A percentile compares a stretch with the other conserved stretches of the same genome.
phyloP scores from a whole-genome alignment of 1,140 invertebrate genomes.

The Zaprionus tsacasi region DNA sequence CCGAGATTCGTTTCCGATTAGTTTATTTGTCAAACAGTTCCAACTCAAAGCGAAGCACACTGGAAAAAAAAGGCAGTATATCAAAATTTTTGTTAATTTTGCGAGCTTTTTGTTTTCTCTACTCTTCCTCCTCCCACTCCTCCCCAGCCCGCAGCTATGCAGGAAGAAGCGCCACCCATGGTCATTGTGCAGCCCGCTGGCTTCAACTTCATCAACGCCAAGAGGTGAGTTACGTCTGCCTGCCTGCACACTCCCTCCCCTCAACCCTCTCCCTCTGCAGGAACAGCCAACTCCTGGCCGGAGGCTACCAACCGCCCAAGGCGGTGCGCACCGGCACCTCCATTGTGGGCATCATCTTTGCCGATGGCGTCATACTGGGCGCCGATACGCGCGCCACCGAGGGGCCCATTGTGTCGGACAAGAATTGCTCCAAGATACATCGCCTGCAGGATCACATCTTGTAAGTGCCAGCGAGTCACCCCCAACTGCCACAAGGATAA shows the following conservation, averaged over 20 bases:
- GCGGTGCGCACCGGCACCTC: slow-evolving; percentile 99
- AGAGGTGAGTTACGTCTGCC: slow-evolving; percentile 87
- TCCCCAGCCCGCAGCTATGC: not conserved
- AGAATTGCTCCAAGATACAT: slow-evolving; percentile 98
- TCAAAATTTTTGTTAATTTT: slow-evolving; percentile 7
- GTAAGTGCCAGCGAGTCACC: slow-evolving; percentile 87
- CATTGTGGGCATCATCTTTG: slow-evolving; percentile 96
- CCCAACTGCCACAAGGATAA: not conserved
- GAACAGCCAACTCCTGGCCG: slow-evolving; percentile 91
- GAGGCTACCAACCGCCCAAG: slow-evolving; percentile 93
- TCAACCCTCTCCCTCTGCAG: slow-evolving; percentile 85
- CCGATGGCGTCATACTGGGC: slow-evolving; percentile 98
- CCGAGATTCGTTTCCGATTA: not conserved
- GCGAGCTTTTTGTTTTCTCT: not conserved
- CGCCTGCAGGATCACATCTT: slow-evolving; percentile 97
- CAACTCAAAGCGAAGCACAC: not conserved
- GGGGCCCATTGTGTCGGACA: slow-evolving; percentile 97
- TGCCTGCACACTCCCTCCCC: not conserved
- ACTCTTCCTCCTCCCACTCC: not conserved
- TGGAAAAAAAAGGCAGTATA: not conserved
- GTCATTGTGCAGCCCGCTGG: slow-evolving; percentile 79
- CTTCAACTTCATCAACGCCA: slow-evolving; percentile 93
- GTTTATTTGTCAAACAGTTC: slow-evolving; percentile 7
- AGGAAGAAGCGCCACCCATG: not conserved
- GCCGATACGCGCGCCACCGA: slow-evolving; percentile 98